Evolutionary conservation across 2,888 invertebrate genomes (phyloP), one percentile per base, ranked within the genome.

Genomic region (Mallateleia sp.): DNA sequence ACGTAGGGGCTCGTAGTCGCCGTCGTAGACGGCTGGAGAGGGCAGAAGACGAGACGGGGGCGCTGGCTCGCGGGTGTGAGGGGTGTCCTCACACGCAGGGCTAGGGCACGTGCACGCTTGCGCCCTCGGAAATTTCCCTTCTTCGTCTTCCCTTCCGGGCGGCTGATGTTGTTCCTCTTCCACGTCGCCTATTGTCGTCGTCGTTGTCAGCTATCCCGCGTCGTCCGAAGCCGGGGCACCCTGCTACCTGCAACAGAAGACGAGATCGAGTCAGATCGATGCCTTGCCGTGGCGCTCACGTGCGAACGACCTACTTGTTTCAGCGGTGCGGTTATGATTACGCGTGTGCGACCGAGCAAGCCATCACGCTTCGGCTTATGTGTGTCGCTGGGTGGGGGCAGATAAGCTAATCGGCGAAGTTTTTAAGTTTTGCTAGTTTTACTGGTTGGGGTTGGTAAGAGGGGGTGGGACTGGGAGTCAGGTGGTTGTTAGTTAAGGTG

Each of bases 81-180:
- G 32, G 32, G 32, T 8, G 25, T 60, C 62, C 62, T 69, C 85
- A 56, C 83, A 45, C 72, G 91, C 91, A 89, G 90, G 89, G 89
- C 89, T 92, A 91, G 89, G 89, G 89, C 90, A 91, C 92, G 91
- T 90, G 92, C 92, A 87, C 93, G 91, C 92, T 91, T 92, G 93
- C 92, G 93, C 92, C 90, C 89, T 89, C 89, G n/a, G 86, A 87
- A 84, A 62, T 60, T 74, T 75, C 58, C 20, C 64, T 77, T 81
- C 56, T 81, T 78, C 85, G 79, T 88, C 81, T 84, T 66, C 80
- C 64, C 71, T 28, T 47, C 56, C 71, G 24, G 78, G 77, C 56
- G 45, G 34, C 52, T 69, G 52, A 62, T 52, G 64, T 71, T 77
- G 71, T 74, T 82, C 74, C 78, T 66, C 62, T 62, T 79, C 64